Evolutionary conservation across 2,113 vertebrate species (phyloP), one percentile per base, ranked within the genome.

Genomic region (Chitala chitala): DNA sequence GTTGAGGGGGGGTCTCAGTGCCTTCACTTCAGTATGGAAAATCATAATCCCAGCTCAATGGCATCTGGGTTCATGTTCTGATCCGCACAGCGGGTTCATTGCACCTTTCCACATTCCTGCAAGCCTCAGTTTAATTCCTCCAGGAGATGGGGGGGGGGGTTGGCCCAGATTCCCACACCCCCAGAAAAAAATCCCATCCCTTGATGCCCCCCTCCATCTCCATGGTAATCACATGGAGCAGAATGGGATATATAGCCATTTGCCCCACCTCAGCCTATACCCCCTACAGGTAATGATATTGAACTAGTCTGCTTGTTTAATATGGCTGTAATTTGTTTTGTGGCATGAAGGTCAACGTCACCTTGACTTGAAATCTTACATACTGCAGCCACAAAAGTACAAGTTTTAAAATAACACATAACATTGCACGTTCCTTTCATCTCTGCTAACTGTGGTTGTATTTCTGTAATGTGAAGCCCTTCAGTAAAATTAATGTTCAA

Each of bases 1-100:
- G 81, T 61, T 69, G 75, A 68, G 31, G 61, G 42, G 24, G 71
- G 36, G 9, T 46, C 65, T 56, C 36, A 74, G 69, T 74, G 72
- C 20, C 24, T 26, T 44, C 46, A 36, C 33, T 13, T 51, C 76
- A 73, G 78, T 82, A 81, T 79, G 81, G 83, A 80, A 82, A 80
- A 84, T 77, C 80, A 80, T 88, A 85, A 89, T 87, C 83, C 81
- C 74, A 38, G 73, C 78, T 85, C 87, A 87, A 86, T 83, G 72
- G 81, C 77, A 73, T 42, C 75, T 20, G 7, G 38, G 63, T 78
- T 73, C 77, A 17, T 74, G 72, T 86, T 82, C 81, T 66, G 79
- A 84, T 84, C 66, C 74, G 78, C 80, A 78, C 83, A 76, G 78
- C 76, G 81, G 80, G 77, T 74, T 77, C 72, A 80, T 76, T 76